Conservation (phyloP, 2,113 vertebrate species). For the Dromas ardeola region DNA sequence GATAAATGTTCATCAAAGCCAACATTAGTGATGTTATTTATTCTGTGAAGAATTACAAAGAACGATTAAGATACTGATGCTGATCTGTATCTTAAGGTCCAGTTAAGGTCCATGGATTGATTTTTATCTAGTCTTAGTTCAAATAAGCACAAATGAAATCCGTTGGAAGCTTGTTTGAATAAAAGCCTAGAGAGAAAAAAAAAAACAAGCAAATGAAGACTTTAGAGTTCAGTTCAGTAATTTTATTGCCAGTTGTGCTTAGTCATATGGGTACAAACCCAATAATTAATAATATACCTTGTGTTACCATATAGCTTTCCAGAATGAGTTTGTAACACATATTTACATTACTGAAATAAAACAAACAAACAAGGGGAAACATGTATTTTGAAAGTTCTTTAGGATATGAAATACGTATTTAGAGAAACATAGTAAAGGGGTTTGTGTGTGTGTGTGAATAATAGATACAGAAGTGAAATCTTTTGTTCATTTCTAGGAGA, state of each 20-base stretch:
- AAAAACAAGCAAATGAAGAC: not conserved
- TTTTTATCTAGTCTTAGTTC: not conserved
- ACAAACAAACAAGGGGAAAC: not conserved
- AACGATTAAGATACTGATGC: not conserved
- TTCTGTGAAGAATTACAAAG: not conserved
- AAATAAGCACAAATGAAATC: not conserved
- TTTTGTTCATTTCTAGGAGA: not conserved
- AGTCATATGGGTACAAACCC: not conserved
- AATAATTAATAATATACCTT: not conserved
- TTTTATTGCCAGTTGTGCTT: not conserved
- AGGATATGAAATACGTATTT: not conserved
- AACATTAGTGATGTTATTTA: not conserved
- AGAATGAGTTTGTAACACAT: not conserved
- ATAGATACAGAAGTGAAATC: not conserved
- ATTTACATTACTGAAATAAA: not conserved
- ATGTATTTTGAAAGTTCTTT: not conserved
- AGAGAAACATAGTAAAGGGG: not conserved
- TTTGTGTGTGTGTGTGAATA: not conserved
- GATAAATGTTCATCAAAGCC: not conserved
- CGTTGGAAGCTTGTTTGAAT: not conserved
- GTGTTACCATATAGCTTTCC: not conserved
- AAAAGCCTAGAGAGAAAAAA: not conserved
- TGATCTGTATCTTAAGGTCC: not conserved
- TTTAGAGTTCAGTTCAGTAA: not conserved
- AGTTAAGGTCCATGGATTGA: not conserved